Percentiles rank a stretch among this genome's conserved stretches.
Evolutionary conservation across 2,888 invertebrate genomes (phyloP).

Genomic region (Cosmia trapezina): DNA sequence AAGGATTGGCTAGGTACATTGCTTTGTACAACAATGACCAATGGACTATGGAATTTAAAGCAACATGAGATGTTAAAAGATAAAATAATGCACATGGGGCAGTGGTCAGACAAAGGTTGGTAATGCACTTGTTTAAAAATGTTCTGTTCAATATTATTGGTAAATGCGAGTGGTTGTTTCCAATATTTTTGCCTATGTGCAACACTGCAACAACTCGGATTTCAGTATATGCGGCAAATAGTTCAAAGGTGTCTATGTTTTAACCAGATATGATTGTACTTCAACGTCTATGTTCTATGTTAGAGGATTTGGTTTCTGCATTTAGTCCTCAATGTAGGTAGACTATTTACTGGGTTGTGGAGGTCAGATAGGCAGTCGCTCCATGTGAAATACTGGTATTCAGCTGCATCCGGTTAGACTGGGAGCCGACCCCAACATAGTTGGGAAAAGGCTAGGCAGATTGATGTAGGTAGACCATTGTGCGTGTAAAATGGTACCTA

Average conservation of each 20-base stretch:
- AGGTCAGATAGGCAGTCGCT: no score
- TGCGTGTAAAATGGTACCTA: no score
- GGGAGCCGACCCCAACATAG: no score
- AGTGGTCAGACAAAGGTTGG: slow-evolving; percentile 1
- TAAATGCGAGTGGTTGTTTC: neutral
- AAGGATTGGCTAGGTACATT: neutral
- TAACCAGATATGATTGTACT: neutral
- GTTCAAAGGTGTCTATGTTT: neutral
- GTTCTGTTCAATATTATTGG: neutral
- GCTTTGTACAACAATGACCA: neutral
- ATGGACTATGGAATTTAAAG: neutral
- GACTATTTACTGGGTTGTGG: no score
- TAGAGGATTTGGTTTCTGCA: no score
- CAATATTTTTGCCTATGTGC: neutral
- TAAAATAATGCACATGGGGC: neutral
- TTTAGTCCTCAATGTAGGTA: no score
- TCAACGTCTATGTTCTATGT: neutral
- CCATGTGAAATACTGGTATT: no score
- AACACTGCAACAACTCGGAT: neutral
- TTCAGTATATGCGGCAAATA: neutral
- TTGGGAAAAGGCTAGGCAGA: no score
- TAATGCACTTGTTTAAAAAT: neutral
- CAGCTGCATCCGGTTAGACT: no score
- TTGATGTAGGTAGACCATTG: no score
- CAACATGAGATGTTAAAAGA: neutral